phyloP scores from a whole-genome alignment of 2,797 vertebrate genomes.

The Coracias cyanogaster region DNA sequence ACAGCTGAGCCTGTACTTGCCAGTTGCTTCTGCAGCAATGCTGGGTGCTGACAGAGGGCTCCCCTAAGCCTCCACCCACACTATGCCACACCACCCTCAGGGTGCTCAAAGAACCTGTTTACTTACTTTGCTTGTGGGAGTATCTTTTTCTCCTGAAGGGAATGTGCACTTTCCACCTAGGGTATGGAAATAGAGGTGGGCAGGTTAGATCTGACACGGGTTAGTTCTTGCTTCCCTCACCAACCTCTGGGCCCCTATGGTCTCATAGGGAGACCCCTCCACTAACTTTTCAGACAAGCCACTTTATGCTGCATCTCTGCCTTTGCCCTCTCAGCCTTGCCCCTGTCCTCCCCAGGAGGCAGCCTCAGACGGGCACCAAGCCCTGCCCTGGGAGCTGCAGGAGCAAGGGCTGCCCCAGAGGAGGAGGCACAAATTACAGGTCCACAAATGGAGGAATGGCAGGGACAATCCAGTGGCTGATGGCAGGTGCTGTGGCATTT shows the following conservation, averaged over 20 bases:
- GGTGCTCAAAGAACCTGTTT: background rate
- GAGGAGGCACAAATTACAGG: background rate
- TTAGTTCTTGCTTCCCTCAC: accelerated
- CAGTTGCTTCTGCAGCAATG: accelerated
- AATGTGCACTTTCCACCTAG: background rate
- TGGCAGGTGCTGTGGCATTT: accelerated
- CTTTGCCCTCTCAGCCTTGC: background rate
- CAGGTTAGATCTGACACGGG: background rate
- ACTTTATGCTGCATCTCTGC: background rate
- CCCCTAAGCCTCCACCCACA: accelerated
- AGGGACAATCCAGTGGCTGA: background rate
- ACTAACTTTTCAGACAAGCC: background rate
- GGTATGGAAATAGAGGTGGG: background rate
- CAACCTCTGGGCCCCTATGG: accelerated
- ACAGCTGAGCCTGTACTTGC: accelerated
- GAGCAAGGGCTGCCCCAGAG: background rate
- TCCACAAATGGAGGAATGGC: accelerated
- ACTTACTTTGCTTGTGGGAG: conserved; percentile 48
- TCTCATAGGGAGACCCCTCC: accelerated
- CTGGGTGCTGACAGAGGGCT: background rate
- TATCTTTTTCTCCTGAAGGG: background rate
- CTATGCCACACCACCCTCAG: accelerated
- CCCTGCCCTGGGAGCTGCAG: background rate
- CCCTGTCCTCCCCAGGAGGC: accelerated
- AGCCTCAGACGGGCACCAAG: background rate